These are phyloP conservation scores for Branchellion lobata DNA, from an alignment of 2,888 invertebrate species.

Conservation along the genomic window DNA sequence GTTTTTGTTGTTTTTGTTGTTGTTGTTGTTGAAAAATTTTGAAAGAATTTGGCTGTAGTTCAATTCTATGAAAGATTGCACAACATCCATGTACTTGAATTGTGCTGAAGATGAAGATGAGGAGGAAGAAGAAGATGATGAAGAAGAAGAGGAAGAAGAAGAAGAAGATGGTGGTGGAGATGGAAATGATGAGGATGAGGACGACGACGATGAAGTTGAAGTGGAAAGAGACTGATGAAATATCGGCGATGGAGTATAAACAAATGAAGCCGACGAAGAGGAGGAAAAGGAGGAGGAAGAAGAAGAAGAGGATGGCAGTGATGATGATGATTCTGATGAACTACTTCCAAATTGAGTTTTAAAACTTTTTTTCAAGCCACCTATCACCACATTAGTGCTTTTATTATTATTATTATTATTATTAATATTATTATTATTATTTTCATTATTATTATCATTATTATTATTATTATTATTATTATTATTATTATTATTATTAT, in stretches of 20 bases:
- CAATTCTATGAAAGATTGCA: not conserved
- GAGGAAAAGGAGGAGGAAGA: slow-evolving; percentile 2
- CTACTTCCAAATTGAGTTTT: not conserved
- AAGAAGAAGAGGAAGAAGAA: slow-evolving; percentile 23
- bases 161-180: not conserved
- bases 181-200: slow-evolving; percentile 2
- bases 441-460: not conserved
- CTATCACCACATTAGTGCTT: not conserved
- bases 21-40: not conserved
- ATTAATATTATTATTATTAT: not conserved
- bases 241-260: too few species aligned
- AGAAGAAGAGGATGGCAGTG: not conserved
- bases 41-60: not conserved
- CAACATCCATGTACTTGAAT: not conserved
- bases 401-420: not conserved
- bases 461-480: not conserved
- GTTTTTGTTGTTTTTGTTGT: not conserved
- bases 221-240: slow-evolving; percentile 10
- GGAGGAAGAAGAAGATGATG: slow-evolving; percentile 15
- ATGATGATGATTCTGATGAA: slow-evolving; percentile 8
- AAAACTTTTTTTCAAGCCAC: not conserved
- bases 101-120: not conserved
- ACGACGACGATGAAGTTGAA: not conserved
- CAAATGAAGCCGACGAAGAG: slow-evolving; percentile 10
- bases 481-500: not conserved